phyloP scores from a whole-genome alignment of 2,113 vertebrate species.

The Pterocles orientalis region DNA sequence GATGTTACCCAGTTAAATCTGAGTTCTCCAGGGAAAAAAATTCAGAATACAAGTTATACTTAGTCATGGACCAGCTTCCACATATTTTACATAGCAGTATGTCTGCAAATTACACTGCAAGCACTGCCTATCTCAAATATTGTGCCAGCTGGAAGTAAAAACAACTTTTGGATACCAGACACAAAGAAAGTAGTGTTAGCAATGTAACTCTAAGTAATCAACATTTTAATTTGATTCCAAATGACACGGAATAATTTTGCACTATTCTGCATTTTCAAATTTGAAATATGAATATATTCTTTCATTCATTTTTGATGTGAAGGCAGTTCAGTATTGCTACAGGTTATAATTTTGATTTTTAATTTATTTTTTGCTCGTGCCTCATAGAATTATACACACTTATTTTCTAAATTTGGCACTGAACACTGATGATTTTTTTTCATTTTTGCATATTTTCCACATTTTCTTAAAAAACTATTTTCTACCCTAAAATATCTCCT shows the following conservation, averaged over 20 bases:
- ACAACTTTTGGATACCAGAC: neutral
- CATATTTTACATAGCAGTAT: neutral
- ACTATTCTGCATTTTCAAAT: neutral
- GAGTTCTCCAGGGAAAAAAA: neutral
- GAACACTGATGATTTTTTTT: slow-evolving; percentile 44
- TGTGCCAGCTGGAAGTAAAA: neutral
- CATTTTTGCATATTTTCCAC: slow-evolving; percentile 7
- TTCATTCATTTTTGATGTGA: slow-evolving; percentile 23
- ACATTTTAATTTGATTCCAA: neutral
- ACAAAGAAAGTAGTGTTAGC: neutral
- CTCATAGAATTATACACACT: slow-evolving; percentile 5
- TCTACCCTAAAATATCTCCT: neutral
- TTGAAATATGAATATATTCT: slow-evolving; percentile 39
- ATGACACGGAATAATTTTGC: neutral
- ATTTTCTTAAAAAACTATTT: slow-evolving; percentile 7
- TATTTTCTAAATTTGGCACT: slow-evolving; percentile 54
- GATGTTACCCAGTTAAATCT: neutral
- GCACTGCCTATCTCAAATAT: neutral
- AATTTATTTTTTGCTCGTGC: neutral
- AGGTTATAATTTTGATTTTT: slow-evolving; percentile 12
- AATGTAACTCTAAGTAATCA: neutral
- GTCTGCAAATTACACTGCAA: neutral
- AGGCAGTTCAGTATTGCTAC: neutral
- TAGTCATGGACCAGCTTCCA: neutral
- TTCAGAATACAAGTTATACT: neutral